Conservation (phyloP, 2,888 invertebrate species). For the Drosophila cracens region DNA sequence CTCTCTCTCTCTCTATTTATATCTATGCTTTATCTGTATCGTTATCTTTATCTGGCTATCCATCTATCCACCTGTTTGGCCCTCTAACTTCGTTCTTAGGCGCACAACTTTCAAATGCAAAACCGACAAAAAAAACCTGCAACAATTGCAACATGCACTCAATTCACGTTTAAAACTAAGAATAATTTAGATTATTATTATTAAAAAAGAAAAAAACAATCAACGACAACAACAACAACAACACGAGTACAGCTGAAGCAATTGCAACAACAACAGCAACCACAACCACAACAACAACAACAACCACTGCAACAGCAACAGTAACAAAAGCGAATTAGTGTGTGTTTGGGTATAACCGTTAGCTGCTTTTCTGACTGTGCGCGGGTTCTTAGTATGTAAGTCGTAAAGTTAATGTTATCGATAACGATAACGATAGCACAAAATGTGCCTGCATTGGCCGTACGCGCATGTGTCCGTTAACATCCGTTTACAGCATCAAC, state of each 20-base stretch:
- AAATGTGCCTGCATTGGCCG: neutral
- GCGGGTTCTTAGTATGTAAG: constrained; percentile 44
- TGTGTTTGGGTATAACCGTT: constrained; percentile 24
- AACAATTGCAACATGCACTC: constrained; percentile 57
- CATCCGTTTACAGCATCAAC: constrained; percentile 15
- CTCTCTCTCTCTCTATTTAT: neutral
- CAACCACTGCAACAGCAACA: constrained; percentile 15
- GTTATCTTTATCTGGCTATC: constrained; percentile 4
- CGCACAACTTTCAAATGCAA: constrained; percentile 47
- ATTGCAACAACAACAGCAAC: constrained; percentile 29
- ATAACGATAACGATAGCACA: constrained; percentile 33
- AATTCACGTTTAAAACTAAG: constrained; percentile 40
- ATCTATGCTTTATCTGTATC: constrained; percentile 12
- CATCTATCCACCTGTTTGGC: constrained; percentile 19
- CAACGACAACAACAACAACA: constrained; percentile 23
- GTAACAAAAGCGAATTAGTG: constrained; percentile 20
- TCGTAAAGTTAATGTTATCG: constrained; percentile 33
- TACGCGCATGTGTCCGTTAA: constrained; percentile 23
- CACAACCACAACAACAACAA: constrained; percentile 9
- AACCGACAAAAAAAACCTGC: constrained; percentile 48
- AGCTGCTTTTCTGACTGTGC: constrained; percentile 29
- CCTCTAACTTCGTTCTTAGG: constrained; percentile 45
- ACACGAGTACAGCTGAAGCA: constrained; percentile 19
- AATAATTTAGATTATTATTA: constrained; percentile 1
- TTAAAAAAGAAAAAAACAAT: constrained; percentile 19